These are phyloP conservation scores for Argyresthia albistria DNA, from an alignment of 2,888 invertebrate genomes.

Conservation along the genomic window DNA sequence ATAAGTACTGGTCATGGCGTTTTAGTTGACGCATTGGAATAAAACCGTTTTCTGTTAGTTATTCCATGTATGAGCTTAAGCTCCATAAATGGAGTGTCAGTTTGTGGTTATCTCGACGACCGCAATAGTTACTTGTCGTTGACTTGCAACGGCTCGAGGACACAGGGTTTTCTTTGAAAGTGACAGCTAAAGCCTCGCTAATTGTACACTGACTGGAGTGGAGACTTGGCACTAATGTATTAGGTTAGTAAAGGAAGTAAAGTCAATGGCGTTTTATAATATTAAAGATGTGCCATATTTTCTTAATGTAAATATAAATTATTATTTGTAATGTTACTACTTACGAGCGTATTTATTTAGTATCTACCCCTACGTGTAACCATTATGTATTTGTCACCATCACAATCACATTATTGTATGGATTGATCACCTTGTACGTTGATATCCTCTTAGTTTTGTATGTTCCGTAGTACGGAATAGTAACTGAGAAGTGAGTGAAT, in stretches of 20 bases:
- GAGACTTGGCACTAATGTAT: neutral
- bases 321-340: constrained; percentile 47
- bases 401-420: constrained; percentile 42
- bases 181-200: neutral
- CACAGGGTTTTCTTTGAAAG: neutral
- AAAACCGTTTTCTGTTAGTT: too few relatives aligned
- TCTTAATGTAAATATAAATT: constrained; percentile 69
- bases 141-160: neutral
- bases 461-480: constrained; percentile 1
- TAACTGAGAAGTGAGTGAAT: constrained; percentile 2
- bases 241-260: constrained; percentile 11
- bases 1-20: constrained; percentile 23
- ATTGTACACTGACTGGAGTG: neutral
- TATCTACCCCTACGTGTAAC: neutral
- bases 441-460: constrained; percentile 60
- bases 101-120: too few relatives aligned
- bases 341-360: constrained; percentile 65
- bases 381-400: constrained; percentile 24
- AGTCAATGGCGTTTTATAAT: constrained; percentile 52
- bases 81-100: too few relatives aligned
- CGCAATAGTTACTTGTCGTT: too few relatives aligned
- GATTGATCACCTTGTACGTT: constrained; percentile 57
- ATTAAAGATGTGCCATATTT: constrained; percentile 69
- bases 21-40: too few relatives aligned
- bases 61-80: too few relatives aligned